Base-by-base conservation (phyloP, 2,113 vertebrate genomes). In the Petrocephalus zakoni region DNA sequence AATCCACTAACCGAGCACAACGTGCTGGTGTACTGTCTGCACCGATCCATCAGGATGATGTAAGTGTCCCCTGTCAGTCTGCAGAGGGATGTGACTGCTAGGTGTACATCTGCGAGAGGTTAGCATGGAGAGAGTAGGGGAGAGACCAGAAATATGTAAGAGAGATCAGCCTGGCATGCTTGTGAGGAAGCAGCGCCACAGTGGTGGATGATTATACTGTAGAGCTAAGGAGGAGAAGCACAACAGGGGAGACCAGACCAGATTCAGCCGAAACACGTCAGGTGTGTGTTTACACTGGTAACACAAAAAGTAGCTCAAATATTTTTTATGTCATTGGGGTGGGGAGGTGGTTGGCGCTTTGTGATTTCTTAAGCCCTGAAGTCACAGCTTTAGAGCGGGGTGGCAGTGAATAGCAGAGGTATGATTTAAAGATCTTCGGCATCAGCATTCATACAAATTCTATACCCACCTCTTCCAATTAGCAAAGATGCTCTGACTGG, bases 381-480 rank as follows among this genome's bases (percentile, higher is more conserved):
- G 29, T n/a, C 34, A 21, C 47, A 46, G 49, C 61, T 87, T 22
- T 61, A 37, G 56, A 85, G 82, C 34, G 34, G 68, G 29, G 34
- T 75, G 15, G 34, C 10, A 13, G 10, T 75, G 37, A 75, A 75
- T 34, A 25, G n/a, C 51, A 42, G 19, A 34, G 29, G 52, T 11
- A 17, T n/a, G n/a, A 72, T 51, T 83, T 49, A 17, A 68, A 90
- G 34, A 87, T 89, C 78, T 87, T 88, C 88, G 37, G 89, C 64
- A 88, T 85, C 42, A 42, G 61, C 34, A 88, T 86, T 49, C 53
- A 75, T 87, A 85, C 87, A 85, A 64, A 87, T 68, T 72, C 64
- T 87, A 84, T 72, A 88, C 56, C 25, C 89, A 49, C 88, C 90
- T 86, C 91, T 86, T 90, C 89, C 91, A 92, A 92, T 92, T 92